Conservation (phyloP, 2,797 vertebrate species). For the Dendrocincla fuliginosa region DNA sequence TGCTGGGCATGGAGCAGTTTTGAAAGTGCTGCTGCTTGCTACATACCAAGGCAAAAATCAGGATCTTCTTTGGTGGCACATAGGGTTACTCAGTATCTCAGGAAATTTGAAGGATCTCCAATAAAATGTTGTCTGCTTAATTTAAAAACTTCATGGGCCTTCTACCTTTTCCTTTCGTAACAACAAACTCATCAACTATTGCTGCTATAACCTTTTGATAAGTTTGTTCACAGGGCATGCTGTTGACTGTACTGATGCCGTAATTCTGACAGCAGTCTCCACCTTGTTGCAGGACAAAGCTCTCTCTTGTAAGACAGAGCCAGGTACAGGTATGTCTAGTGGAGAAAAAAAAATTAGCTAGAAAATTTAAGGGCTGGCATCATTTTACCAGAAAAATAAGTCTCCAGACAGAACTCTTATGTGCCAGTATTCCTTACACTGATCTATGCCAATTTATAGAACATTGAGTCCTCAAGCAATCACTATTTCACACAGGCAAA, state of each 20-base stretch:
- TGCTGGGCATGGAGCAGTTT: background rate
- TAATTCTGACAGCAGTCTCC: background rate
- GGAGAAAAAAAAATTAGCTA: background rate
- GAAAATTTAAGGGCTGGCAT: background rate
- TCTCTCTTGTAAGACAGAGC: background rate
- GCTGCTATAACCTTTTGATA: background rate
- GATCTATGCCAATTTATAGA: background rate
- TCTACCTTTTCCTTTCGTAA: background rate
- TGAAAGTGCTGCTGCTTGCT: background rate
- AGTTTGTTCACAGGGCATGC: background rate
- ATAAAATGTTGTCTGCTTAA: rapidly evolving
- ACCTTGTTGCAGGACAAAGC: background rate
- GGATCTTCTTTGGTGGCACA: background rate
- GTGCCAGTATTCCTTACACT: background rate
- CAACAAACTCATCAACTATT: background rate
- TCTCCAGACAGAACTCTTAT: background rate
- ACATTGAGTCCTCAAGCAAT: background rate
- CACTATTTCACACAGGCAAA: background rate
- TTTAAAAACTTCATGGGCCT: background rate
- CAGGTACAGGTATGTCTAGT: background rate
- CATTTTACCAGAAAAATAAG: background rate
- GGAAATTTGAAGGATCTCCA: background rate
- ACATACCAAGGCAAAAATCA: background rate
- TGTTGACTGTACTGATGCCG: rapidly evolving
- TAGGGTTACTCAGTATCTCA: background rate